Base-by-base conservation (phyloP, 2,888 invertebrate species). In the Xanthia icteritia region DNA sequence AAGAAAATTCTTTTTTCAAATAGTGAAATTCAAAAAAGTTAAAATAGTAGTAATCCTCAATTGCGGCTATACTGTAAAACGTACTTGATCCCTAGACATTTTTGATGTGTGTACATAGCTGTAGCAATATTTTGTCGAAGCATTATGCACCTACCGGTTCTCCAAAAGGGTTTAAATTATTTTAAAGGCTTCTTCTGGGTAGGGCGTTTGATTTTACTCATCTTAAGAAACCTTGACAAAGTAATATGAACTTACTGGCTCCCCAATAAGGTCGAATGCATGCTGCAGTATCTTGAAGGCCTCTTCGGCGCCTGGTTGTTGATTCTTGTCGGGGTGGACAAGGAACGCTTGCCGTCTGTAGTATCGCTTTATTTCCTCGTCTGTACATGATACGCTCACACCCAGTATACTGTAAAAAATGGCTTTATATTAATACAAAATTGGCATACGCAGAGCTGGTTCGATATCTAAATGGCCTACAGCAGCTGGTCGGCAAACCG, bases 271-370 rank as follows among this genome's bases (percentile, higher is more conserved):
- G 93, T 99, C 99, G 95, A 99, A 99, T 13, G 99, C 99, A 92
- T 99, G 98, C 90, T 99, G 99, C 86, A 99, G 96, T 92, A 99
- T 99, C 96, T 99, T 99, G 94, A 99, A 99, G 58, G 99, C 99
- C 95, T 99, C 99, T 92, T 99, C 99, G 0, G 99, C 99, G 51
- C 99, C 99, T 8, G 99, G 98, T 93, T 99, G 99, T 91, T 98
- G 98, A 94, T 99, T 99, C 96, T 99, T 99, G 93, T 99, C 99
- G 0, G 99, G 99, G 96, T 99, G 99, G 58, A 99, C 99, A 60
- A 99, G 97, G 90, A 99, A 98, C 15, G 99, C 99, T 94, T 99
- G 99, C 89, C 98, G 97, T 91, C 99, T 98, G 95, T 99, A 99
- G 97, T 99, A 99, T 89, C 98, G 98, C 92, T 99, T 98, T 90